These are phyloP conservation scores for Orientallactaga sibirica DNA, from an alignment of 2,797 vertebrate genomes.

Conservation along the genomic window DNA sequence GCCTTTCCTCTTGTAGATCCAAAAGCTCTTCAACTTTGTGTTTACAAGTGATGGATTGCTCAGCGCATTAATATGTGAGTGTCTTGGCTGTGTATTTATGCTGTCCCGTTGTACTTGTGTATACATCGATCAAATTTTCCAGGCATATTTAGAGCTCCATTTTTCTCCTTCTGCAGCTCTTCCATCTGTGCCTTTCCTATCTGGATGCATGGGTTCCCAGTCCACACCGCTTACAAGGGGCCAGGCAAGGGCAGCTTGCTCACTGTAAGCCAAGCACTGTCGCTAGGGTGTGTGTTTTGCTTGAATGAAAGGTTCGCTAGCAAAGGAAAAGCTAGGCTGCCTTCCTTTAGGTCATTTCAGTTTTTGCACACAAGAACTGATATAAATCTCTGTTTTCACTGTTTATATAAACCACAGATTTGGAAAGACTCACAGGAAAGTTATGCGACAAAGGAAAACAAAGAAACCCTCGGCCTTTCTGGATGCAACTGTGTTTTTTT, in stretches of 20 bases:
- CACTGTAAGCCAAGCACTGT: too few relatives aligned
- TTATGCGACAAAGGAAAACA: neutral
- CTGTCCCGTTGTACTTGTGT: neutral
- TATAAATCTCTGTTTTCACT: neutral
- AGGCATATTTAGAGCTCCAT: neutral
- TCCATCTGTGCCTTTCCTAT: neutral
- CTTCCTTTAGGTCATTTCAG: neutral
- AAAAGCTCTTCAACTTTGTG: neutral
- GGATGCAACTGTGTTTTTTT: neutral
- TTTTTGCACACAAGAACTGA: neutral
- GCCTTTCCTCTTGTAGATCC: neutral
- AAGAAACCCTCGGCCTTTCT: neutral
- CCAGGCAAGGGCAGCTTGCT: neutral
- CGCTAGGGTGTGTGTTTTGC: neutral
- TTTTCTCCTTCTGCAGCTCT: neutral
- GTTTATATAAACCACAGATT: conserved; percentile 15
- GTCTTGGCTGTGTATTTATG: neutral
- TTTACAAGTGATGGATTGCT: neutral
- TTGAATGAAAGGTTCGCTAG: conserved; percentile 9
- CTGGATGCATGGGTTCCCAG: neutral
- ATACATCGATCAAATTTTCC: neutral
- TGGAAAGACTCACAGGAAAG: neutral
- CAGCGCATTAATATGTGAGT: neutral
- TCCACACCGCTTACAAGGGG: neutral
- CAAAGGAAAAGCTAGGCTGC: conserved; percentile 19